These are phyloP conservation scores for Bombus picipes DNA, from an alignment of 1,140 invertebrate genomes.

Conservation along the genomic window DNA sequence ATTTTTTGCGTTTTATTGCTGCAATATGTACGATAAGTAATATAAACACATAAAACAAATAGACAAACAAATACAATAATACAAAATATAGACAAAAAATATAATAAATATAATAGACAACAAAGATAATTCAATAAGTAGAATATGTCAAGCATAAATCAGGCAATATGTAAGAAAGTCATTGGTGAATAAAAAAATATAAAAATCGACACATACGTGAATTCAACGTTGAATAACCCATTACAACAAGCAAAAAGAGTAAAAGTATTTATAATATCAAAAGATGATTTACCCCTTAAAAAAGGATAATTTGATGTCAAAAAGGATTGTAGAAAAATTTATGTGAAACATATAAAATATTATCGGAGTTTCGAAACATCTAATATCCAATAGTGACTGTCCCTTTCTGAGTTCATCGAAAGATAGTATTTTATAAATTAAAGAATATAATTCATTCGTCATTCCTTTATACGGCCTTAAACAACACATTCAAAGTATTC, in stretches of 20 bases:
- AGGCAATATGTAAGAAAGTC: background rate
- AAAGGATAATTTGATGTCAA: background rate
- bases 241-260: background rate
- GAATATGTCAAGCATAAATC: background rate
- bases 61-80: background rate
- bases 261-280: background rate
- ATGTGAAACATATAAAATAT: background rate
- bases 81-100: background rate
- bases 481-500: background rate
- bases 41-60: background rate
- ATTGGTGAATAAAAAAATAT: background rate
- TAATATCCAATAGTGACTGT: background rate
- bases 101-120: no score
- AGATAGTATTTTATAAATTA: background rate
- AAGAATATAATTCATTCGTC: background rate
- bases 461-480: background rate
- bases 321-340: background rate
- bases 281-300: background rate
- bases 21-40: background rate
- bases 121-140: background rate
- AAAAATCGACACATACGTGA: background rate
- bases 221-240: background rate
- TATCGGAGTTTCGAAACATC: no score
- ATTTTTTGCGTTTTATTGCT: background rate
- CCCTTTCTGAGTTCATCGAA: background rate